Conservation (phyloP, 30 jellyfish, hydroid and myxozoan species). For the Hydractinia symbiolongicarpus region DNA sequence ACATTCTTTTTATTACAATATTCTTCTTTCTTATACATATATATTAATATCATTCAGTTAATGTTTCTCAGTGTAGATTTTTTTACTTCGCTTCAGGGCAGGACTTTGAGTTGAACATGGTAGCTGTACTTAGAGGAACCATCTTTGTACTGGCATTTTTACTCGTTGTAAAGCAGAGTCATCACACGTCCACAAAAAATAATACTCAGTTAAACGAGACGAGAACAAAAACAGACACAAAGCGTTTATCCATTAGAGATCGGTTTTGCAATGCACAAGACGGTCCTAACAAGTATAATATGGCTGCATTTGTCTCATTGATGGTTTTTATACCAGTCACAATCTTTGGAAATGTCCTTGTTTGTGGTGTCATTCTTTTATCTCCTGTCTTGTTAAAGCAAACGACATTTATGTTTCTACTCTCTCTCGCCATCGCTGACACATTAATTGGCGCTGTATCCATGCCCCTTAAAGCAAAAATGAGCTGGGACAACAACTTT, state of each 20-base stretch:
- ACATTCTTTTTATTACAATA: no score
- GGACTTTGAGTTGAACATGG: no score
- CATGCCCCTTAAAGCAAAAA: conserved; percentile 31
- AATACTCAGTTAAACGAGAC: not conserved
- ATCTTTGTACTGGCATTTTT: no score
- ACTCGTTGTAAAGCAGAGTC: no score
- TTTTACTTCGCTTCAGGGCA: no score
- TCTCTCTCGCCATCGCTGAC: conserved; percentile 39
- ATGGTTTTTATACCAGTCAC: conserved; percentile 16
- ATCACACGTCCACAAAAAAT: not conserved
- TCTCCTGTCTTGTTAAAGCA: conserved; percentile 3
- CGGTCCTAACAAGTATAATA: no score
- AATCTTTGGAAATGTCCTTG: conserved; percentile 23
- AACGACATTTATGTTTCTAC: conserved; percentile 17
- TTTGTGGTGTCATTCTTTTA: conserved; percentile 7
- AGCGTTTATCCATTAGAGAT: not conserved
- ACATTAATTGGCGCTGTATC: conserved; percentile 18
- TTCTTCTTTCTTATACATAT: no score
- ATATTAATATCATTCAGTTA: no score
- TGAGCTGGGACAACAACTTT: conserved; percentile 11
- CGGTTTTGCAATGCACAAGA: not conserved
- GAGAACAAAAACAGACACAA: not conserved
- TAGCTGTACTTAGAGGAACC: no score
- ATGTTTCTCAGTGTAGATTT: no score
- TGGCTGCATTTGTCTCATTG: not conserved